A percentile compares a stretch with the other conserved stretches of the same genome.
phyloP scores from a whole-genome alignment of 2,113 vertebrate species.

The Forbesichthys papilliferus region DNA sequence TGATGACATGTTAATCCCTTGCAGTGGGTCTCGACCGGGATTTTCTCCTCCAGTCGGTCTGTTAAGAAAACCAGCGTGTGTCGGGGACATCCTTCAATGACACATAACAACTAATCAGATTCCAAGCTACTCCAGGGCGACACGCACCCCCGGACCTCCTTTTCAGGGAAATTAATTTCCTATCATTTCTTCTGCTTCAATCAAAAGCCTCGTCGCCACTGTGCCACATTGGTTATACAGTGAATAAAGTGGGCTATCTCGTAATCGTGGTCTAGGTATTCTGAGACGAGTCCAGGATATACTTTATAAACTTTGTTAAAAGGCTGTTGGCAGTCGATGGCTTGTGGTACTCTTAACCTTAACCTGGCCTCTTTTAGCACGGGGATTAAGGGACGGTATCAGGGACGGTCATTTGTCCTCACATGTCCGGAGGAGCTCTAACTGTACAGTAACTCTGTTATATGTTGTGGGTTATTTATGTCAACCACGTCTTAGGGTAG shows the following conservation, averaged over 20 bases:
- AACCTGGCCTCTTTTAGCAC: conserved; percentile 60
- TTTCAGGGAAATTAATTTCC: conserved; percentile 22
- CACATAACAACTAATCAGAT: conserved; percentile 54
- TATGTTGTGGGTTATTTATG: conserved; percentile 60
- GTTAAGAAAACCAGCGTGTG: conserved; percentile 53
- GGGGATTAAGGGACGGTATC: conserved; percentile 58
- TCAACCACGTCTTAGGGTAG: conserved; percentile 59
- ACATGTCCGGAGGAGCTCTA: conserved; percentile 60
- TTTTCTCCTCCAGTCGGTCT: conserved; percentile 38
- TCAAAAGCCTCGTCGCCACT: conserved; percentile 15
- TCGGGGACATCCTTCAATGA: conserved; percentile 47
- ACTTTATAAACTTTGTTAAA: conserved; percentile 46
- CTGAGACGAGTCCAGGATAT: conserved; percentile 38
- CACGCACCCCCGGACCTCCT: not conserved
- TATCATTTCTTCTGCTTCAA: conserved; percentile 15
- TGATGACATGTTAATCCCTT: conserved; percentile 74
- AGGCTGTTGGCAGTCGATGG: conserved; percentile 33
- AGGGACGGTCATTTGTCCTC: conserved; percentile 67
- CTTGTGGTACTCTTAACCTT: conserved; percentile 60
- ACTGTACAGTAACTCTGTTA: conserved; percentile 34
- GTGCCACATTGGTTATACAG: not conserved
- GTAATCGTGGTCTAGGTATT: conserved; percentile 6
- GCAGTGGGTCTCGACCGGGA: conserved; percentile 64
- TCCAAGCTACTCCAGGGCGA: conserved; percentile 26
- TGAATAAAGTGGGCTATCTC: conserved; percentile 50